These are phyloP conservation scores for Larimichthys polyactis DNA, from an alignment of 2,113 vertebrate genomes.

Conservation along the genomic window DNA sequence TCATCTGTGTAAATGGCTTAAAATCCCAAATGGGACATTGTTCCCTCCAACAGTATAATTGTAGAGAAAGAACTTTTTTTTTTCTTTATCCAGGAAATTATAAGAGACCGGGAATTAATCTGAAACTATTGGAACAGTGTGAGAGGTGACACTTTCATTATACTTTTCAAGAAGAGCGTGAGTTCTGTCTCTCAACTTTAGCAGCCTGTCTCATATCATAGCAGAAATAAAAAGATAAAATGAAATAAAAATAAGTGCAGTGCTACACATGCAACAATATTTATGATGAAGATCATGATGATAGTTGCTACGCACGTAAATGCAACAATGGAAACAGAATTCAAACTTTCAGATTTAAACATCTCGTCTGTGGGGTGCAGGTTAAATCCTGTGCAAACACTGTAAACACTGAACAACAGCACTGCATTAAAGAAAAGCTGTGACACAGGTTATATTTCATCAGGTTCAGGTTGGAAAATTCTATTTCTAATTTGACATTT, in stretches of 20 bases:
- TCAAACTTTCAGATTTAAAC: not conserved
- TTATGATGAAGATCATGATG: not conserved
- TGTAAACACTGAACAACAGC: not conserved
- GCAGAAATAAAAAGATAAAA: not conserved
- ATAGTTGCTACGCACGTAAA: not conserved
- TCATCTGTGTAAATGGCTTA: conserved; percentile 85
- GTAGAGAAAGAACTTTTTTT: conserved; percentile 67
- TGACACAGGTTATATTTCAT: not conserved
- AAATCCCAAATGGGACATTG: conserved; percentile 83
- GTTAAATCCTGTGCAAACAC: not conserved
- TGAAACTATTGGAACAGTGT: conserved; percentile 55
- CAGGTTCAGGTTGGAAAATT: not conserved
- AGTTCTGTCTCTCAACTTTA: not conserved
- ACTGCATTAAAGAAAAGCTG: not conserved
- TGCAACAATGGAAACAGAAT: too few relatives aligned
- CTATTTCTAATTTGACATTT: too few relatives aligned
- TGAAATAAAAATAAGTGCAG: not conserved
- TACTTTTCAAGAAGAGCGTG: conserved; percentile 4
- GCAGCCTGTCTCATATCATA: not conserved
- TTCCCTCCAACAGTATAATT: conserved; percentile 76
- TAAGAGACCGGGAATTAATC: conserved; percentile 66
- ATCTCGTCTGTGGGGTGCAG: not conserved
- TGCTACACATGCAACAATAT: not conserved
- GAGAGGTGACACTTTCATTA: conserved; percentile 50
- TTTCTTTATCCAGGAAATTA: conserved; percentile 68